Conservation (phyloP, 2,113 vertebrate species). For the Mormyrus iriodes region DNA sequence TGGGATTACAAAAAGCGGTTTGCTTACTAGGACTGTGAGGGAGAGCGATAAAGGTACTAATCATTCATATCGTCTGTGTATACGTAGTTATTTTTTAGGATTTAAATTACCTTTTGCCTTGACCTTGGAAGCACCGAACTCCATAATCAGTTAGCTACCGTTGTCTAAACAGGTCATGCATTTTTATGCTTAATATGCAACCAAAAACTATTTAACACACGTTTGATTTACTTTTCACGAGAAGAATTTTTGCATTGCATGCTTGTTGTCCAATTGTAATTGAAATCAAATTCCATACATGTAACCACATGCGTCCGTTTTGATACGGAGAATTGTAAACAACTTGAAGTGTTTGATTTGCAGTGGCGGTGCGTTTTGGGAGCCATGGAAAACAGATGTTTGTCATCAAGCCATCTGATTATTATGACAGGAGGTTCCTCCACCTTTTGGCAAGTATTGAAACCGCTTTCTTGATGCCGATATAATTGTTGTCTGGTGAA, state of each 20-base stretch:
- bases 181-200: neutral
- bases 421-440: slow-evolving; percentile 79
- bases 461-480: neutral
- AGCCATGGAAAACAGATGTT: slow-evolving; percentile 79
- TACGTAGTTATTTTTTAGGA: neutral
- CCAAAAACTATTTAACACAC: neutral
- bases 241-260: neutral
- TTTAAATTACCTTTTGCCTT: neutral
- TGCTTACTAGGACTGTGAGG: slow-evolving; percentile 44
- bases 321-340: neutral
- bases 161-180: neutral
- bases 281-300: neutral
- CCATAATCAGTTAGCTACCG: neutral
- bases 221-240: neutral
- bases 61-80: neutral
- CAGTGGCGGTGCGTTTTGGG: slow-evolving; percentile 2
- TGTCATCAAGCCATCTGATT: slow-evolving; percentile 68
- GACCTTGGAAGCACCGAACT: slow-evolving; percentile 7
- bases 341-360: neutral
- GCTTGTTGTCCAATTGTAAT: neutral
- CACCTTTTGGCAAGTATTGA: slow-evolving; percentile 67
- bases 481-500: neutral
- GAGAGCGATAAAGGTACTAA: neutral
- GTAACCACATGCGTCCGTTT: neutral
- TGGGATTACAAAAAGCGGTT: slow-evolving; percentile 39